Evolutionary conservation across 2,113 vertebrate species (phyloP), one percentile per base, ranked within the genome.

Genomic region (Apteryx mantelli): DNA sequence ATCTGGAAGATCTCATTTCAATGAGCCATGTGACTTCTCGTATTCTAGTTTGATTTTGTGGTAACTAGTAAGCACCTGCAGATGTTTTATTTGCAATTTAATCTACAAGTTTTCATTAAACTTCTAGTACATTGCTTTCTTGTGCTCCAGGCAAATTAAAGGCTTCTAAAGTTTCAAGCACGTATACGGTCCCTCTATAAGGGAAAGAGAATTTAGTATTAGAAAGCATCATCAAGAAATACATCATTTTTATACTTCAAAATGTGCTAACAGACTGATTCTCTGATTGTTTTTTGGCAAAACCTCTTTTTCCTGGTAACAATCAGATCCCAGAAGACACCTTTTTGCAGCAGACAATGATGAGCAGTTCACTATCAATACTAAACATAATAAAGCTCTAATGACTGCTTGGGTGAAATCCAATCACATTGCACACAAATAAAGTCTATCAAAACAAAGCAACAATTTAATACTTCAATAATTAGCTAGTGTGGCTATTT

Each of bases 391-490:
- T 85, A 70, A 95, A 80, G 78, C 44, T 91, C 34, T 89, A 96
- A 78, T 60, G 61, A 94, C 30, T 71, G 60, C 55, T 32, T 85
- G 63, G 53, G 60, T 88, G 63, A 93, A 95, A 88, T 80, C 89
- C 70, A 93, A 50, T 91, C 82, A 89, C 69, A 82, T 30, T 80
- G 48, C 89, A 89, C 52, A 48, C 21, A 8, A 20, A 91, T 66
- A 34, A 58, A 88, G 38, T 52, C 68, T 46, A 77, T 36, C 50
- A 80, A 93, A 95, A 95, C 75, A 96, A 94, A 91, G 91, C 53
- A 85, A 91, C 53, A 58, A 74, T 89, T 82, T 88, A 66, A 58
- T 70, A 58, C 66, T 90, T 83, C 66, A 70, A 0, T 85, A 89
- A 88, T 83, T 70, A 60, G 5, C 42, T 55, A 15, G 9, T 36